Evolutionary conservation across 2,888 invertebrate species (phyloP).

Genomic region (Nemotelus pantherinus): DNA sequence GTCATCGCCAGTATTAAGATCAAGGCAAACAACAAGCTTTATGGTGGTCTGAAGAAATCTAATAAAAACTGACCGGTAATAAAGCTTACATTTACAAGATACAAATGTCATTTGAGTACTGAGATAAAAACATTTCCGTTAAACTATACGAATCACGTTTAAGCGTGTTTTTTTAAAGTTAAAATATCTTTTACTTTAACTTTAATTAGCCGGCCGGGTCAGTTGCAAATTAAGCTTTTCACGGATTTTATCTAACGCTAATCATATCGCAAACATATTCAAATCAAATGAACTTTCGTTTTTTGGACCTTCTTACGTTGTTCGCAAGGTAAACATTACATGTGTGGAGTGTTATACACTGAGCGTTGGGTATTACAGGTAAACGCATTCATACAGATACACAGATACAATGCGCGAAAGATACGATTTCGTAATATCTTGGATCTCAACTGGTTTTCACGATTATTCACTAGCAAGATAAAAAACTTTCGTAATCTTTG

Average conservation of each 20-base stretch:
- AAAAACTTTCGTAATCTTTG: constrained; percentile 12
- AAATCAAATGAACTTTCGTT: constrained; percentile 13
- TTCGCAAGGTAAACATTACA: constrained; percentile 14
- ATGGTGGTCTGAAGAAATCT: neutral
- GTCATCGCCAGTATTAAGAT: constrained; percentile 2
- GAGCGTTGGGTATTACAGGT: neutral
- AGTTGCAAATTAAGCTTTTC: neutral
- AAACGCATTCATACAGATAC: neutral
- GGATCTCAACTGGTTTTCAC: constrained; percentile 26
- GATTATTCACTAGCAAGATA: neutral
- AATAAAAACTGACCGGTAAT: no score
- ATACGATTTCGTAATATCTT: constrained; percentile 16
- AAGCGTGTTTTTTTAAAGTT: no score
- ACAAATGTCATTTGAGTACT: no score
- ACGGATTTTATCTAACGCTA: neutral
- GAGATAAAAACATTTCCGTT: no score
- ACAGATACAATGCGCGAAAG: neutral
- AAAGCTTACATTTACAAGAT: no score
- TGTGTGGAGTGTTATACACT: neutral
- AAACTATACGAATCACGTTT: no score
- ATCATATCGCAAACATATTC: neutral
- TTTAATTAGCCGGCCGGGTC: neutral
- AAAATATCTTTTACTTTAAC: no score
- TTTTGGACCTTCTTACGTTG: neutral
- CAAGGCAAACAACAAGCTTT: constrained; percentile 8